Conservation (phyloP, 2,888 invertebrate species). For the Allophyes oxyacanthae region DNA sequence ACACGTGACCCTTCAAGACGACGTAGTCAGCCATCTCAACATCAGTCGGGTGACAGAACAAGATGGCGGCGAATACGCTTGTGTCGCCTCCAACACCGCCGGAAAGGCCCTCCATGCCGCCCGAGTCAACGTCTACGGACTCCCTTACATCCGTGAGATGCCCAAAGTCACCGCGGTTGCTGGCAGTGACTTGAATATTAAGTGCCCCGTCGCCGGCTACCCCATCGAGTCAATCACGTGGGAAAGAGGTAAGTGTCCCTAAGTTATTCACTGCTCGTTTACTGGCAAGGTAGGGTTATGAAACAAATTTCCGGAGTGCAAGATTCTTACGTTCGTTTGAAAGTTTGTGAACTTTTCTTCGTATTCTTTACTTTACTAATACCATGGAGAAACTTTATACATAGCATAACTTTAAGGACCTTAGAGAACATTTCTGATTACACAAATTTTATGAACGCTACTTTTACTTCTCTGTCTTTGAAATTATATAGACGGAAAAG, state of each 20-base stretch:
- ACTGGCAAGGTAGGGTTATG: constrained; percentile 28
- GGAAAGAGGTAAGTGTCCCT: constrained; percentile 93
- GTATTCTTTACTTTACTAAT: constrained; percentile 29
- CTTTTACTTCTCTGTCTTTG: not conserved
- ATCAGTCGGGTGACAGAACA: constrained; percentile 96
- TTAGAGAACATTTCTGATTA: constrained; percentile 10
- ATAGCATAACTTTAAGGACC: constrained; percentile 29
- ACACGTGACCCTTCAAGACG: constrained; percentile 97
- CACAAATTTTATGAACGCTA: too few species aligned
- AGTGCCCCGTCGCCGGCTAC: constrained; percentile 97
- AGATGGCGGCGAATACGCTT: constrained; percentile 97
- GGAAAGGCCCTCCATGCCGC: constrained; percentile 95
- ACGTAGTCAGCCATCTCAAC: constrained; percentile 97
- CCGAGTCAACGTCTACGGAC: constrained; percentile 95
- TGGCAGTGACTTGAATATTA: constrained; percentile 94
- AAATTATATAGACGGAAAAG: too few species aligned
- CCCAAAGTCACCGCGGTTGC: constrained; percentile 96
- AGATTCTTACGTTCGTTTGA: constrained; percentile 40
- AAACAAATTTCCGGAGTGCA: constrained; percentile 27
- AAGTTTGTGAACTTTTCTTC: constrained; percentile 29
- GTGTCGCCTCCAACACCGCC: constrained; percentile 95
- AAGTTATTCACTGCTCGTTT: constrained; percentile 43
- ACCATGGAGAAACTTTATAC: constrained; percentile 35
- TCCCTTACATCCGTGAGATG: constrained; percentile 96
- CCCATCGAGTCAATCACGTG: constrained; percentile 96